A percentile compares a stretch with the other conserved stretches of the same genome.
These are phyloP conservation scores for Microdon myrmicae DNA, from an alignment of 2,888 invertebrate genomes.

Conservation along the genomic window DNA sequence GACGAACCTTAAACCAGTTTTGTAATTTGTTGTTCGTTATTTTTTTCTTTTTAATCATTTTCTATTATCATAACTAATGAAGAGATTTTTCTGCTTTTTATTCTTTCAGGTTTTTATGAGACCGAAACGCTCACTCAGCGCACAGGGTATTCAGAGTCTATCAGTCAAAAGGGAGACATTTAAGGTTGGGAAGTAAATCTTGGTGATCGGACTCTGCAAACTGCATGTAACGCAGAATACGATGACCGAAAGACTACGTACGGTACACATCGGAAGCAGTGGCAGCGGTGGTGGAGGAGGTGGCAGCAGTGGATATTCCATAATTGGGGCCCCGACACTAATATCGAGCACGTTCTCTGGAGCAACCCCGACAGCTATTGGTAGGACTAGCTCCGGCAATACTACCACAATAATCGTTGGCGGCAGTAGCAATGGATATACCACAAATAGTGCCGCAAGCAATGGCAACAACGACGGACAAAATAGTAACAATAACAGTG, in stretches of 20 bases:
- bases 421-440: slow-evolving; percentile 24
- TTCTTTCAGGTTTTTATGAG: slow-evolving; percentile 27
- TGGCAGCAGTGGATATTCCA: slow-evolving; percentile 36
- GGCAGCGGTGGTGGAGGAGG: slow-evolving; percentile 31
- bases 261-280: slow-evolving; percentile 45
- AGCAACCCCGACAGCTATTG: slow-evolving; percentile 39
- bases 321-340: slow-evolving; percentile 58
- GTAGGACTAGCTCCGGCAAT: slow-evolving; percentile 23
- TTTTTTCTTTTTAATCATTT: neutral
- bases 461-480: slow-evolving; percentile 28
- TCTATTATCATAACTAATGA: slow-evolving; percentile 15
- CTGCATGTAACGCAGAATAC: slow-evolving; percentile 35
- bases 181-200: no score
- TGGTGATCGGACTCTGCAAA: slow-evolving; percentile 20
- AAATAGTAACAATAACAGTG: slow-evolving; percentile 52
- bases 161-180: slow-evolving; percentile 10
- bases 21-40: neutral
- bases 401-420: slow-evolving; percentile 33
- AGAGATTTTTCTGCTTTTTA: slow-evolving; percentile 5
- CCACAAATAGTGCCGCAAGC: slow-evolving; percentile 26
- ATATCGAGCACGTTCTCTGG: slow-evolving; percentile 58
- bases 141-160: slow-evolving; percentile 9
- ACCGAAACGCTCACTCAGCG: no score
- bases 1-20: neutral
- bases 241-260: slow-evolving; percentile 46